Evolutionary conservation across 1,140 invertebrate species (phyloP).

Genomic region (Reticulitermes speratus): DNA sequence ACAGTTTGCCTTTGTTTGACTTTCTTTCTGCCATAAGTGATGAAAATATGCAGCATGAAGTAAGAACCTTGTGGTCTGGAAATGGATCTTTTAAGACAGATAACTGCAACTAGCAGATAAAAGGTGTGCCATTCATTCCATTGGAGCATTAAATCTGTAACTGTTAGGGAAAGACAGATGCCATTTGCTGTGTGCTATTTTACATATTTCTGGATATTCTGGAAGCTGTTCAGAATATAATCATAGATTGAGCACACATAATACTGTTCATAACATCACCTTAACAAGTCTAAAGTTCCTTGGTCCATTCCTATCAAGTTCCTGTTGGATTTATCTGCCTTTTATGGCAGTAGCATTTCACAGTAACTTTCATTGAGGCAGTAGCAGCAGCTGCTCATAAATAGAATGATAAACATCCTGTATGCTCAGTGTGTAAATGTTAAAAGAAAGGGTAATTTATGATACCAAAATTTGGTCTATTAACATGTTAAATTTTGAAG

Average conservation of each 20-base stretch:
- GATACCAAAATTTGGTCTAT: background rate
- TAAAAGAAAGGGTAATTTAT: background rate
- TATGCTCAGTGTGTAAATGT: background rate
- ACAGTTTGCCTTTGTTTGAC: too few relatives aligned
- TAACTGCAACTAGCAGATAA: background rate
- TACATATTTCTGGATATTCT: background rate
- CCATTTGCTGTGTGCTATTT: background rate
- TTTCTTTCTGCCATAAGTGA: too few relatives aligned
- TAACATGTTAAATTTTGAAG: background rate
- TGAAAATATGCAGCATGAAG: background rate
- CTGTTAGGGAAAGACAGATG: background rate
- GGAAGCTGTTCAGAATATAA: background rate
- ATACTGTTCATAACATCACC: background rate
- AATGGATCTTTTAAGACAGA: background rate
- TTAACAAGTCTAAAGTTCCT: slow-evolving; percentile 27
- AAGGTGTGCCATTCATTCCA: background rate
- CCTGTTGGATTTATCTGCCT: background rate
- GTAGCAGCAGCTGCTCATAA: background rate
- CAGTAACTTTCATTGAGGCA: background rate
- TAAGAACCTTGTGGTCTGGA: background rate
- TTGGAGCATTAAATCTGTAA: background rate
- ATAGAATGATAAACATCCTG: background rate
- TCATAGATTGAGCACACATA: background rate
- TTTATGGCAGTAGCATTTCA: background rate
- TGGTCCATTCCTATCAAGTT: background rate